Conservation (phyloP, 2,797 vertebrate genomes). For the Hippoglossus hippoglossus region DNA sequence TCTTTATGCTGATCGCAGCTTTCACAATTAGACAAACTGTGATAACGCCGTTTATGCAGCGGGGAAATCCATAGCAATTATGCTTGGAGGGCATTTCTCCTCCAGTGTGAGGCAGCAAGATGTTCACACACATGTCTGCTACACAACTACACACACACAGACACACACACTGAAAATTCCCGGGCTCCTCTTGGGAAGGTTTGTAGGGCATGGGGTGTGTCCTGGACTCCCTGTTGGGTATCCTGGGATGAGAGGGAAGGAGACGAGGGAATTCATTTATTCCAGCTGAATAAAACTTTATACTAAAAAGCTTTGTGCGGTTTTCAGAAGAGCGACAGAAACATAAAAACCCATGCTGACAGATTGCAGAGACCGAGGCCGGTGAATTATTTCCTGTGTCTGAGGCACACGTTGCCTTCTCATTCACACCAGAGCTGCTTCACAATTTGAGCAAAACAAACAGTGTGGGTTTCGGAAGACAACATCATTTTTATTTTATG, state of each 20-base stretch:
- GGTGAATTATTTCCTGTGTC: conserved; percentile 43
- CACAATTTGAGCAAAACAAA: conserved; percentile 63
- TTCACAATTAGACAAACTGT: conserved; percentile 80
- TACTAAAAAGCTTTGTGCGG: not conserved
- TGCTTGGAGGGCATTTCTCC: conserved; percentile 80
- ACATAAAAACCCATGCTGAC: conserved; percentile 23
- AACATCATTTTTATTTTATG: conserved; percentile 71
- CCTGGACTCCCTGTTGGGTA: conserved; percentile 30
- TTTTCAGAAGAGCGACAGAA: not conserved
- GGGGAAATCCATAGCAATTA: conserved; percentile 79
- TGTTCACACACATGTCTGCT: conserved; percentile 25
- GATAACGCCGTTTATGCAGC: conserved; percentile 75
- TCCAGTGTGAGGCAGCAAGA: conserved; percentile 21
- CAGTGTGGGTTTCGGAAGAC: conserved; percentile 46
- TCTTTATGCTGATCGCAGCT: conserved; percentile 79
- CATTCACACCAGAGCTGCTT: conserved; percentile 56
- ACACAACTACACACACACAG: conserved; percentile 6
- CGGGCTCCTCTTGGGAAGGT: conserved; percentile 33
- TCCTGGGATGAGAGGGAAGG: not conserved
- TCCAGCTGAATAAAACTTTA: conserved; percentile 11
- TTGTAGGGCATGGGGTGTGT: conserved; percentile 36
- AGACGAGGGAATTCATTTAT: conserved; percentile 31
- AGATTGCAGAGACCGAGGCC: conserved; percentile 44
- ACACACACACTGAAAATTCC: conserved; percentile 27
- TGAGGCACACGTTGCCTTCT: conserved; percentile 42